These are phyloP conservation scores for Platycercus adscitus DNA, from an alignment of 2,113 vertebrate genomes.

Conservation along the genomic window DNA sequence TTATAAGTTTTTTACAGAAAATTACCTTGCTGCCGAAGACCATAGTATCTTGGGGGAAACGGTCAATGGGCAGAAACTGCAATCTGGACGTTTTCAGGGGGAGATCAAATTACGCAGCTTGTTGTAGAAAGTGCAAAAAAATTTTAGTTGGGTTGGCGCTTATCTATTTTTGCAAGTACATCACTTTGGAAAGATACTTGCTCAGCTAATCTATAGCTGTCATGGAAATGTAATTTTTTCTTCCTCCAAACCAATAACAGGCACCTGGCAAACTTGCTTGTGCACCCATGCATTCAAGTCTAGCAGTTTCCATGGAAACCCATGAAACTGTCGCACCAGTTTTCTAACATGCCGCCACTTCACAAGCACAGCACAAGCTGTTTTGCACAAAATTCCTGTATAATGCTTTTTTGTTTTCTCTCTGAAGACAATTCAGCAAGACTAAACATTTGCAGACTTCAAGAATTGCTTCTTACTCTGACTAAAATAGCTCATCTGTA, in stretches of 20 bases:
- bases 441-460: not conserved
- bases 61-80: slow-evolving; percentile 41
- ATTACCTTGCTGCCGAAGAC: slow-evolving; percentile 37
- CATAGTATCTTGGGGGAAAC: slow-evolving; percentile 38
- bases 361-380: slow-evolving; percentile 22
- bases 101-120: slow-evolving; percentile 53
- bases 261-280: slow-evolving; percentile 68
- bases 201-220: slow-evolving; percentile 79
- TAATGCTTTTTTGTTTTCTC: not conserved
- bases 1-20: slow-evolving; percentile 4
- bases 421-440: slow-evolving; percentile 10
- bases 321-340: slow-evolving; percentile 52
- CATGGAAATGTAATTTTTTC: slow-evolving; percentile 73
- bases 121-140: slow-evolving; percentile 51
- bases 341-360: slow-evolving; percentile 55
- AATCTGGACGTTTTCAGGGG: slow-evolving; percentile 49
- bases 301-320: slow-evolving; percentile 78
- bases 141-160: slow-evolving; percentile 51
- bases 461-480: not conserved
- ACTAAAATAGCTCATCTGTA: not conserved
- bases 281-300: slow-evolving; percentile 71
- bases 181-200: slow-evolving; percentile 68
- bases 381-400: slow-evolving; percentile 30
- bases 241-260: slow-evolving; percentile 59
- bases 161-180: slow-evolving; percentile 73